A percentile compares a stretch with the other conserved stretches of the same genome.
Conservation (phyloP, 2,888 invertebrate genomes). For the Lingula anatina region DNA sequence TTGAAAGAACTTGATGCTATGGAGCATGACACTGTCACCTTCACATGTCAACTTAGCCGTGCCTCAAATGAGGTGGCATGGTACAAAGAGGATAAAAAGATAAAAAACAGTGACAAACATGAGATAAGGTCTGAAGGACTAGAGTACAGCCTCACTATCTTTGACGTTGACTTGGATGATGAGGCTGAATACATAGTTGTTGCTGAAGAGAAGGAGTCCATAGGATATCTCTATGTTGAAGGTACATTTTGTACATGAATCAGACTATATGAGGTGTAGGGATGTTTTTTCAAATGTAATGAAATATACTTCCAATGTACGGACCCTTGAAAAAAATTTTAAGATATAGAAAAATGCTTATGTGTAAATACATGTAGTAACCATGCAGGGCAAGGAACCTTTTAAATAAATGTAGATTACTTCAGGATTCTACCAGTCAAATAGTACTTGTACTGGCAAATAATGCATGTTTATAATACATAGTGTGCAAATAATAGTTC, state of each 20-base stretch:
- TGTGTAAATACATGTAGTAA: no score
- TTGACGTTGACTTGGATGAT: slow-evolving; percentile 32
- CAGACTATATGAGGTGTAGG: no score
- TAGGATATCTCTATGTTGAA: slow-evolving; percentile 36
- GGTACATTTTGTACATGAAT: slow-evolving; percentile 24
- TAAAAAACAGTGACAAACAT: slow-evolving; percentile 21
- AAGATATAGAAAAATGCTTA: no score
- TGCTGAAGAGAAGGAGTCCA: slow-evolving; percentile 31
- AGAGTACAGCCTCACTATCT: slow-evolving; percentile 30
- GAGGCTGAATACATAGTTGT: slow-evolving; percentile 33
- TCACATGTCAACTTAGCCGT: slow-evolving; percentile 71
- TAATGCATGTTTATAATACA: no score
- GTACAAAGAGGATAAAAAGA: slow-evolving; percentile 56
- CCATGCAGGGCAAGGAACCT: no score
- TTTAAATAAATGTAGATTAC: no score
- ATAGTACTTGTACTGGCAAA: no score
- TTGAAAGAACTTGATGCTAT: slow-evolving; percentile 14
- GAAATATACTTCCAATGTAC: no score
- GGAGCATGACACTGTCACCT: slow-evolving; percentile 24
- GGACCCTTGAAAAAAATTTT: no score
- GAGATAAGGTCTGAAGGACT: slow-evolving; percentile 23
- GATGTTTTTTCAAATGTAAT: no score
- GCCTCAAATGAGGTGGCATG: slow-evolving; percentile 75
- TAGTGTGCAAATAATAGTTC: no score
- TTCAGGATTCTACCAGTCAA: no score